These are phyloP conservation scores for Polyodon spathula DNA, from an alignment of 2,113 vertebrate species.

Conservation along the genomic window DNA sequence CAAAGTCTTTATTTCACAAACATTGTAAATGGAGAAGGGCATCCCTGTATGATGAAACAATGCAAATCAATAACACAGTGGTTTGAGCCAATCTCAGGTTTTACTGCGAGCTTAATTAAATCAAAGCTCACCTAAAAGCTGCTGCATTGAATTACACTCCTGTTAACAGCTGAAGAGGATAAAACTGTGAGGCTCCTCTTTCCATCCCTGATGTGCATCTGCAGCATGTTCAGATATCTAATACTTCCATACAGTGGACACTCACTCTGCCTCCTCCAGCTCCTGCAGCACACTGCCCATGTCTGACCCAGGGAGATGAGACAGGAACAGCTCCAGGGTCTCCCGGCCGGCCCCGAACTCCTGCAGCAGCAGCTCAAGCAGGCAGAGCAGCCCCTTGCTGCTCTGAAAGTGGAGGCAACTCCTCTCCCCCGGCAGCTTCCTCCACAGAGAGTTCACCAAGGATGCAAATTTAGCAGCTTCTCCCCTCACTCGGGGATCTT, in stretches of 20 bases:
- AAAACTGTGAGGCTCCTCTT: no score
- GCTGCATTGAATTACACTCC: no score
- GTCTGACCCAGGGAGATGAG: slow-evolving; percentile 55
- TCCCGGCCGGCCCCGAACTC: slow-evolving; percentile 44
- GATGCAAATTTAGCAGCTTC: slow-evolving; percentile 58
- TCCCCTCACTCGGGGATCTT: slow-evolving; percentile 57
- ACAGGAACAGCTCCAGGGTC: slow-evolving; percentile 53
- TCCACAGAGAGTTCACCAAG: slow-evolving; percentile 25
- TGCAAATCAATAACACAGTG: no score
- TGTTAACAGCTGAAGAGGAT: no score
- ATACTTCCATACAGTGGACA: background rate
- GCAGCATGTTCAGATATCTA: no score
- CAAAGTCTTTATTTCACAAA: no score
- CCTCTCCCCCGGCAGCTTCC: accelerated
- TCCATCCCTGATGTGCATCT: no score
- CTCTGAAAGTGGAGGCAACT: slow-evolving; percentile 49
- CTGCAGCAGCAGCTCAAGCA: slow-evolving; percentile 58
- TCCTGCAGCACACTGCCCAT: slow-evolving; percentile 46
- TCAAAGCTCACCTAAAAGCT: no score
- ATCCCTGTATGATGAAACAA: no score
- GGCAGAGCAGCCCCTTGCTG: slow-evolving; percentile 50
- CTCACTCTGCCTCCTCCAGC: slow-evolving; percentile 47
- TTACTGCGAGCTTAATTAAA: no score
- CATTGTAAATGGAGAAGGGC: no score
- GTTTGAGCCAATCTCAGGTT: no score